Base-by-base conservation (phyloP, 37 sponge, comb jelly and placozoan species). In the Beroe forskalii region DNA sequence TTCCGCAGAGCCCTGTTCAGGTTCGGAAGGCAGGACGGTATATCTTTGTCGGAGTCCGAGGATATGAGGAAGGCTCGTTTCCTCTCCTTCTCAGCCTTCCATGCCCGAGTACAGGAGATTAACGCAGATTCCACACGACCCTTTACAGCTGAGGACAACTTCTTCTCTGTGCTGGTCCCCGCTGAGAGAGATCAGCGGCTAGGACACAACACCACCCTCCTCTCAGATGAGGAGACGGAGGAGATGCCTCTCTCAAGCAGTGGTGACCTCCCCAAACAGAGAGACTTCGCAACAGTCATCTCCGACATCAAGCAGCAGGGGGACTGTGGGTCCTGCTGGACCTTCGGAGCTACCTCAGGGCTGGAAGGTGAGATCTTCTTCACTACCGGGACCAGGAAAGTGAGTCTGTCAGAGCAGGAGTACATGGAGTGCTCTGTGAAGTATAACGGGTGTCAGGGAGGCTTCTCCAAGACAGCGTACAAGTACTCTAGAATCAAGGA, bases 331-430 rank as follows among this genome's bases (percentile, higher is more conserved):
- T 44, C 55, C 40, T 80, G 86, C 86, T 80, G 86, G 86, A 43
- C 86, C 1, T 80, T 43, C 27, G 44, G 38, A 6, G 86, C 86
- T 43, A 80, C 86, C 14, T 25, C 55, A 12, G 44, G 48, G 14
- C 86, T 80, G 40, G 86, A 80, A 44, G 86, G 86, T 6, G 86
- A 80, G 55, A 80, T 80, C 22, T 80, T 33, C 55, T 80, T 80
- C 31, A 12, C 2, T 9, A 69, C 27, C 38, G n/a, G 55, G 2
- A 44, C 9, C 25, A 40, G 17, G 4, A 38, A 38, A 4, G 40
- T 80, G 55, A 80, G 86, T 27, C 27, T 44, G 55, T 44, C 55
- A 33, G 86, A 80, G 35, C 86, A 80, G 27, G 86, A 80, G 86
- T 80, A 80, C 31, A 23, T 80, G 86, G 86, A 80, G n/a, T 80